Evolutionary conservation across 2,113 vertebrate genomes (phyloP), one percentile per base, ranked within the genome.

Genomic region (Gavialis gangeticus): DNA sequence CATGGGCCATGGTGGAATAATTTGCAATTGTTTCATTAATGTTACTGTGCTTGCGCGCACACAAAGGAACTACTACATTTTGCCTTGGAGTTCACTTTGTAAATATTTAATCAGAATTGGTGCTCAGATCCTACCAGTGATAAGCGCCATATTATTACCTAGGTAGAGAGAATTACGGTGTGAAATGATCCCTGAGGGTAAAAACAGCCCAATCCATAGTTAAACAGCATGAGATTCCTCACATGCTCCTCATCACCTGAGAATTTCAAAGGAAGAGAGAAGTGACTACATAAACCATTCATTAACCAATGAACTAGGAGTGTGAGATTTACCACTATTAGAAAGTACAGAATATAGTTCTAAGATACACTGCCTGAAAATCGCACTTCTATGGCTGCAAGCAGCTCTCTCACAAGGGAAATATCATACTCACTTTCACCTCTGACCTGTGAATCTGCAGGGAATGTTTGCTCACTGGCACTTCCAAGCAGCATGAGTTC

Each of bases 191-290:
- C 81, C 64, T 54, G 77, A 91, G 93, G 94, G 82, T 89, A 83
- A 82, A 46, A 85, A 91, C 87, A 92, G 85, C 94, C 94, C 64
- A 80, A 83, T 78, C 85, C 63, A 75, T 64, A 62, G 79, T 80
- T 79, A 16, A 78, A 59, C 67, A 85, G 19, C 21, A 85, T 55
- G 78, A 85, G 79, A 58, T 67, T 91, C 91, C 92, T 80, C 4
- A 2, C 30, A 69, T 91, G 89, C 89, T 34, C 83, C 83, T 75
- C 78, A 63, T 92, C 90, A 75, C 75, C 56, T 63, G 55, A 94
- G 63, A 87, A 88, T 77, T 82, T 66, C 76, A 37, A 82, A 69
- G 46, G 56, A 76, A 95, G 75, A 6, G 1, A 77, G 46, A 46
- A 46, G 46, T 46, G 91, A 59, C 58, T 46, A 46, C 9, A 46